phyloP scores from a whole-genome alignment of 2,888 invertebrate genomes.

The Thecophora atra region DNA sequence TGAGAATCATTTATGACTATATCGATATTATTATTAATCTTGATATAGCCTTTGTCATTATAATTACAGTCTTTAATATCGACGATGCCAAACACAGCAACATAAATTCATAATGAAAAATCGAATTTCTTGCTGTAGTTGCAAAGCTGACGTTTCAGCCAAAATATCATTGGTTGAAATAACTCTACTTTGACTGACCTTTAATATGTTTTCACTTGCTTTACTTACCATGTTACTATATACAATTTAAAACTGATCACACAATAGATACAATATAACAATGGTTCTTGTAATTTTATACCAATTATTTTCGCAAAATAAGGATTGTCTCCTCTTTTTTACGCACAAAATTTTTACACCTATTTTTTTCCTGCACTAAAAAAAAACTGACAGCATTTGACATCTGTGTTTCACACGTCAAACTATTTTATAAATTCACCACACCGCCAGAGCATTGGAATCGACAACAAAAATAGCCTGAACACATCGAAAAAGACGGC shows the following conservation, averaged over 20 bases:
- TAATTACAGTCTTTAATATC: background rate
- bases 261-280: background rate
- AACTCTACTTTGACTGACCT: slow-evolving; percentile 1
- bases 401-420: no score
- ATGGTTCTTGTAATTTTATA: slow-evolving; percentile 2
- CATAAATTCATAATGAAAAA: slow-evolving; percentile 33
- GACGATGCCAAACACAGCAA: slow-evolving; percentile 2
- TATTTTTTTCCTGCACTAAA: slow-evolving; percentile 19
- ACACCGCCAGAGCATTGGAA: no score
- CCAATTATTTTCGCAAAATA: slow-evolving; percentile 7
- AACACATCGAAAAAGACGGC: no score
- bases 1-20: background rate
- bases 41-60: no score
- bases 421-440: no score
- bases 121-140: slow-evolving; percentile 29
- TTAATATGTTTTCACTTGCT: background rate
- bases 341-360: slow-evolving; percentile 30
- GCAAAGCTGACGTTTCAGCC: background rate
- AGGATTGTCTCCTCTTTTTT: slow-evolving; percentile 21
- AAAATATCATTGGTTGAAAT: slow-evolving; percentile 20
- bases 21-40: background rate
- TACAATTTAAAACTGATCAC: slow-evolving; percentile 16
- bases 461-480: no score
- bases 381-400: no score
- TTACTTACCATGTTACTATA: slow-evolving; percentile 26